Conservation (phyloP, 2,113 vertebrate genomes). For the Channa maculata region DNA sequence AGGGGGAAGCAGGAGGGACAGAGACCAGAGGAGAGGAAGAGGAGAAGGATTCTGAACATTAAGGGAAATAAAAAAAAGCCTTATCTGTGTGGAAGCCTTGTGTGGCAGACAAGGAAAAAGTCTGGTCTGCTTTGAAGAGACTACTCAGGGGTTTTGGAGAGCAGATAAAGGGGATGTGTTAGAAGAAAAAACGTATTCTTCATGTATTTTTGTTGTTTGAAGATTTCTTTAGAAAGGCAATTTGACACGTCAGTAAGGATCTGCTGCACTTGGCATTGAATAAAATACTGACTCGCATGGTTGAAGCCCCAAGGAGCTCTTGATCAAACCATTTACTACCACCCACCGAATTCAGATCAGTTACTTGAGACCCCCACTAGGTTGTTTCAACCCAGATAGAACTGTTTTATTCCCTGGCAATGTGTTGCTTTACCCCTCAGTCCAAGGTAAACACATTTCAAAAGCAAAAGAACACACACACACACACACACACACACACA, state of each 20-base stretch:
- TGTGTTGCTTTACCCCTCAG: constrained; percentile 33
- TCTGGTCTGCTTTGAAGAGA: constrained; percentile 35
- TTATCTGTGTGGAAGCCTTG: constrained; percentile 42
- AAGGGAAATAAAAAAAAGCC: constrained; percentile 33
- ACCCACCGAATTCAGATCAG: constrained; percentile 69
- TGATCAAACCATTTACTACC: constrained; percentile 59
- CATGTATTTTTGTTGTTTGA: constrained; percentile 55
- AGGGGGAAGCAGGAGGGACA: constrained; percentile 32
- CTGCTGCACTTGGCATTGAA: constrained; percentile 54
- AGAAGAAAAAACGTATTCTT: constrained; percentile 37
- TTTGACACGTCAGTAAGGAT: constrained; percentile 39
- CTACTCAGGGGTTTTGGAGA: constrained; percentile 28
- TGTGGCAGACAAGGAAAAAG: constrained; percentile 16
- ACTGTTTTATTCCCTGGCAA: constrained; percentile 63
- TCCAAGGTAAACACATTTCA: constrained; percentile 71
- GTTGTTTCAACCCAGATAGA: constrained; percentile 48
- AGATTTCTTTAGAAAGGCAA: constrained; percentile 47
- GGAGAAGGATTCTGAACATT: constrained; percentile 31
- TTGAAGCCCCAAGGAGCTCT: constrained; percentile 12
- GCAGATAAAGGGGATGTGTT: constrained; percentile 44
- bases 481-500: neutral
- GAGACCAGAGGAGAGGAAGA: constrained; percentile 38
- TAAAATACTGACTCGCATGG: constrained; percentile 36
- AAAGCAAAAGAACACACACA: constrained; percentile 46
- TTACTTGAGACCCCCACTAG: constrained; percentile 61